A percentile compares a stretch with the other conserved stretches of the same genome.
phyloP scores from a whole-genome alignment of 2,797 vertebrate genomes.

The Megaceryle alcyon region DNA sequence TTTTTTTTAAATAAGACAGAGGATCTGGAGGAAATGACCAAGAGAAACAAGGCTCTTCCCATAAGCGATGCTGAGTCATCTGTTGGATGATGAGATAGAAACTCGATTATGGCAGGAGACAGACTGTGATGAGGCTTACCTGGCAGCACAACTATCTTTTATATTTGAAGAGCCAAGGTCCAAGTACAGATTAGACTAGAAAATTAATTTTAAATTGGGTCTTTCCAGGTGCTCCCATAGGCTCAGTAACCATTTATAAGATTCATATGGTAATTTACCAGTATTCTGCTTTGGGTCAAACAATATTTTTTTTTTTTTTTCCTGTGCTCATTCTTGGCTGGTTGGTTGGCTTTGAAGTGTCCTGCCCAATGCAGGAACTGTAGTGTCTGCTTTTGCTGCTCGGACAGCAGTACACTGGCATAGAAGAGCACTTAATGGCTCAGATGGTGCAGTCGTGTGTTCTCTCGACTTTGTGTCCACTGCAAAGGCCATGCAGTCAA shows the following conservation, averaged over 20 bases:
- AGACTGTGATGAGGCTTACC: background rate
- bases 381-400: background rate
- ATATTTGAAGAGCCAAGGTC: background rate
- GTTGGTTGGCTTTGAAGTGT: background rate
- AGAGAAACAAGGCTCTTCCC: background rate
- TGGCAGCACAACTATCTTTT: background rate
- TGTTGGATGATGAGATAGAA: conserved; percentile 29
- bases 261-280: background rate
- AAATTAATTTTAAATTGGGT: background rate
- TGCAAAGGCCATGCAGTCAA: background rate
- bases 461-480: background rate
- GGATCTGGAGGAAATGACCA: background rate
- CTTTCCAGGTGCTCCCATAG: background rate
- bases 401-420: rapidly evolving
- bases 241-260: background rate
- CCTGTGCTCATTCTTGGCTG: background rate
- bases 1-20: background rate
- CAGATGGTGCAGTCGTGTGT: background rate
- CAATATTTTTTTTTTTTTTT: background rate
- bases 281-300: background rate
- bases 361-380: background rate
- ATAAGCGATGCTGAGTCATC: background rate
- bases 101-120: conserved; percentile 13
- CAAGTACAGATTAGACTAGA: background rate
- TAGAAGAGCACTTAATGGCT: background rate